A percentile compares a stretch with the other conserved stretches of the same genome.
phyloP scores from a whole-genome alignment of 2,888 invertebrate genomes.

The Endotricha flammealis region DNA sequence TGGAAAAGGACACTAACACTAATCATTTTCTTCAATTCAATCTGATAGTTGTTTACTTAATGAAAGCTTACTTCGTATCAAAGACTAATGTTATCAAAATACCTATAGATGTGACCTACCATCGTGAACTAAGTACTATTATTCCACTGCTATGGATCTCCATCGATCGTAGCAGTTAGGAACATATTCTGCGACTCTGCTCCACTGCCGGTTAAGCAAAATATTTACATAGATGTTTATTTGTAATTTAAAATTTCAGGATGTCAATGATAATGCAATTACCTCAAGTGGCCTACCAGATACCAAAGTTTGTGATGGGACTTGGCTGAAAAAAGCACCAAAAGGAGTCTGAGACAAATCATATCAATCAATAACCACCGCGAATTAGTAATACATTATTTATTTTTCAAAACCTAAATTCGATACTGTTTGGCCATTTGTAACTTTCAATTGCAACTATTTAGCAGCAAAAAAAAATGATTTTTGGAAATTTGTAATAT shows the following conservation, averaged over 20 bases:
- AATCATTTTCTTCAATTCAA: too few species aligned
- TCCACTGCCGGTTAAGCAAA: too few species aligned
- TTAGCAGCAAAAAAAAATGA: not conserved
- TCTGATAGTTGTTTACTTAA: too few species aligned
- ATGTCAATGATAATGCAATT: constrained; percentile 92
- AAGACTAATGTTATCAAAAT: too few species aligned
- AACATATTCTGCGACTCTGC: too few species aligned
- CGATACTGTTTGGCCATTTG: not conserved
- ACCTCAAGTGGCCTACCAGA: constrained; percentile 87
- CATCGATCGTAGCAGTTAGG: too few species aligned
- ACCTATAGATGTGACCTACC: too few species aligned
- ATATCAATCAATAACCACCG: constrained; percentile 32
- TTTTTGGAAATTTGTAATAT: not conserved
- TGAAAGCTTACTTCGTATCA: too few species aligned
- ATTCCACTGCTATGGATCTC: too few species aligned
- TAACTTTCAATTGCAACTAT: not conserved
- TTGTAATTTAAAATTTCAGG: constrained; percentile 69
- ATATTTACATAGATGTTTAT: constrained; percentile 12
- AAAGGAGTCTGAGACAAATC: constrained; percentile 26
- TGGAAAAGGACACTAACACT: too few species aligned
- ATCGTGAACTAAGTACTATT: too few species aligned
- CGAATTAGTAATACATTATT: constrained; percentile 20
- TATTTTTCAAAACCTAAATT: not conserved
- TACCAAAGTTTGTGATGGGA: constrained; percentile 92
- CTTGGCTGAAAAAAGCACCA: constrained; percentile 78